Conservation (phyloP, 2,797 vertebrate species). For the Liasis olivaceus region DNA sequence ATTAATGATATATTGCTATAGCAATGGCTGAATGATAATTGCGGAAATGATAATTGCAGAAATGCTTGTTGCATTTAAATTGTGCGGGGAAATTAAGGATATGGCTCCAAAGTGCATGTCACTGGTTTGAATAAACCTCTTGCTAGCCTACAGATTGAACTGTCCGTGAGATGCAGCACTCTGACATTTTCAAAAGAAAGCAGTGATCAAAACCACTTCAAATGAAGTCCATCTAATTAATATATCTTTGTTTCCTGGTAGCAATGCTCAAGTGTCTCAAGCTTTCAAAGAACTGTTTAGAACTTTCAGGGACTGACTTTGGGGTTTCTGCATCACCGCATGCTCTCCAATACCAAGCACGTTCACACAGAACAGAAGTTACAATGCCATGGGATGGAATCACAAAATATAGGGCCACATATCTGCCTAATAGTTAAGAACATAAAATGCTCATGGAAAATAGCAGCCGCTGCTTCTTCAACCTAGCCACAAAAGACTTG, state of each 20-base stretch:
- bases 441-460: background rate
- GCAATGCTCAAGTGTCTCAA: background rate
- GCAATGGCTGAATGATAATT: background rate
- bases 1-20: background rate
- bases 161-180: background rate
- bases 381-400: background rate
- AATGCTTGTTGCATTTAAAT: background rate
- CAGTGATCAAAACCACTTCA: background rate
- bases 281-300: background rate
- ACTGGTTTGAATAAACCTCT: background rate
- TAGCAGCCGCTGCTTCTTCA: background rate
- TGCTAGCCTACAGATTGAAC: background rate
- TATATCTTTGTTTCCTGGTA: background rate
- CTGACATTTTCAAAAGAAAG: background rate
- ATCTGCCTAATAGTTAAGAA: background rate
- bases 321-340: background rate
- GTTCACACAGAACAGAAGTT: background rate
- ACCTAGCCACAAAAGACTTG: background rate
- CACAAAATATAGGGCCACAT: background rate
- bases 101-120: background rate
- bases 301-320: background rate
- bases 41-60: background rate
- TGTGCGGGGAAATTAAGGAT: background rate
- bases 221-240: background rate
- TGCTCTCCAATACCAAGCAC: background rate